Evolutionary conservation across 1,140 invertebrate species (phyloP).

Genomic region (Cardiocondyla obscurior): DNA sequence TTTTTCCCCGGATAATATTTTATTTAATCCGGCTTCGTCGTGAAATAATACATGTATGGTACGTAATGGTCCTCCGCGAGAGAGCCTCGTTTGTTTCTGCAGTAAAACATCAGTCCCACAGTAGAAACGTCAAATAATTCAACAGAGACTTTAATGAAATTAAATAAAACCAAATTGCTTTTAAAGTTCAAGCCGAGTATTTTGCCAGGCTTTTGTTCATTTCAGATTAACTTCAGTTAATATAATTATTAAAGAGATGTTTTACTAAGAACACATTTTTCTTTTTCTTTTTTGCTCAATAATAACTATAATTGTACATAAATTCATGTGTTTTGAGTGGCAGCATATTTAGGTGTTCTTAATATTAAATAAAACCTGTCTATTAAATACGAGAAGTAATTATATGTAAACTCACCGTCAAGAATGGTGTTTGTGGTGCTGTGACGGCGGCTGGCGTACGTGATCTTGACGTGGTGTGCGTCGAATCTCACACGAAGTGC

Average conservation of each 20-base stretch:
- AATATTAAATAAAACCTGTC: background rate
- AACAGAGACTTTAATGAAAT: slow-evolving; percentile 22
- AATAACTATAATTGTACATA: background rate
- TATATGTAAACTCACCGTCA: no score
- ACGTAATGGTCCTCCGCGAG: slow-evolving; percentile 11
- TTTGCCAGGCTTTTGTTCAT: background rate
- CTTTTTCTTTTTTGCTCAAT: background rate
- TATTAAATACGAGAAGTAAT: background rate
- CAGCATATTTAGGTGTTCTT: background rate
- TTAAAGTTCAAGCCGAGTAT: slow-evolving; percentile 11
- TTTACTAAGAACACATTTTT: background rate
- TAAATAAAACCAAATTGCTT: slow-evolving; percentile 33
- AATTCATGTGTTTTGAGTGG: background rate
- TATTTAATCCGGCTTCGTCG: slow-evolving; percentile 28
- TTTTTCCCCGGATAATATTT: slow-evolving; percentile 54
- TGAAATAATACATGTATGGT: slow-evolving; percentile 32
- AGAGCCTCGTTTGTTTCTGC: slow-evolving; percentile 19
- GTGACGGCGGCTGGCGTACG: no score
- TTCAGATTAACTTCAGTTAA: background rate
- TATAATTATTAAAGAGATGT: background rate
- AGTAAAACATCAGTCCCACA: slow-evolving; percentile 14
- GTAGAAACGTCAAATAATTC: slow-evolving; percentile 24
- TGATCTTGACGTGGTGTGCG: no score
- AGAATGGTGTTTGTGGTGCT: no score
- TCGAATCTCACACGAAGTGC: no score